phyloP scores from a whole-genome alignment of 2,888 invertebrate genomes.

The Oscheius myriophilus region DNA sequence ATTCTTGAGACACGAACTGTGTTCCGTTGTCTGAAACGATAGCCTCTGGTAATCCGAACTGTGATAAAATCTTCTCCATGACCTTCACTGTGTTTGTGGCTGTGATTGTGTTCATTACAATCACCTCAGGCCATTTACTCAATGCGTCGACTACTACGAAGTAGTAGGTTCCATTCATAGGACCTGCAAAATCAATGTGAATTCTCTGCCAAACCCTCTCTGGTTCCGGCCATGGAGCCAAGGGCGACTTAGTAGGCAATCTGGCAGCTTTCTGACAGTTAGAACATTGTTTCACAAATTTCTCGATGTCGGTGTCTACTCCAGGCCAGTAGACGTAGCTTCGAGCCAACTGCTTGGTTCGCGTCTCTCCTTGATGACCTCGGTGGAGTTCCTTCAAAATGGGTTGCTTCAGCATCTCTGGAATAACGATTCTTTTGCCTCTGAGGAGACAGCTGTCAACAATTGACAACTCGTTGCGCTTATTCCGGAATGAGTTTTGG shows the following conservation, averaged over 20 bases:
- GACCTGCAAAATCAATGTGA: slow-evolving; percentile 73
- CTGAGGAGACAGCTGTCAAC: not conserved
- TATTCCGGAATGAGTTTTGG: not conserved
- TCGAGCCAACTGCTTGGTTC: slow-evolving; percentile 64
- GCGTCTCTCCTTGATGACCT: slow-evolving; percentile 62
- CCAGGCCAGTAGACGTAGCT: slow-evolving; percentile 64
- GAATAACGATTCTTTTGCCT: slow-evolving; percentile 56
- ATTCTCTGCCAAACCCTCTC: slow-evolving; percentile 70
- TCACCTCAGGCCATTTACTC: slow-evolving; percentile 8
- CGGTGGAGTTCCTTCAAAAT: slow-evolving; percentile 58
- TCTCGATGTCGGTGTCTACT: slow-evolving; percentile 52
- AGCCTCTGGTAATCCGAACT: slow-evolving; percentile 22
- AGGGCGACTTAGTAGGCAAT: slow-evolving; percentile 44
- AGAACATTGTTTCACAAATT: slow-evolving; percentile 42
- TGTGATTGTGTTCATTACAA: not conserved
- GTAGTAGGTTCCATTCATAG: slow-evolving; percentile 64
- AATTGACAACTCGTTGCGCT: not conserved
- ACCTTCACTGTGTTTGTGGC: not conserved
- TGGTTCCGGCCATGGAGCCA: slow-evolving; percentile 64
- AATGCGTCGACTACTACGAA: slow-evolving; percentile 70
- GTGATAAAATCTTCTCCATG: not conserved
- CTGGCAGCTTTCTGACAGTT: slow-evolving; percentile 43
- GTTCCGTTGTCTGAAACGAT: slow-evolving; percentile 52
- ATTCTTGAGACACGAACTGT: slow-evolving; percentile 34
- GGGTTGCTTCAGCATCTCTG: slow-evolving; percentile 35